These are phyloP conservation scores for Motacilla tschutschensis DNA, from an alignment of 2,113 vertebrate genomes.

Conservation along the genomic window DNA sequence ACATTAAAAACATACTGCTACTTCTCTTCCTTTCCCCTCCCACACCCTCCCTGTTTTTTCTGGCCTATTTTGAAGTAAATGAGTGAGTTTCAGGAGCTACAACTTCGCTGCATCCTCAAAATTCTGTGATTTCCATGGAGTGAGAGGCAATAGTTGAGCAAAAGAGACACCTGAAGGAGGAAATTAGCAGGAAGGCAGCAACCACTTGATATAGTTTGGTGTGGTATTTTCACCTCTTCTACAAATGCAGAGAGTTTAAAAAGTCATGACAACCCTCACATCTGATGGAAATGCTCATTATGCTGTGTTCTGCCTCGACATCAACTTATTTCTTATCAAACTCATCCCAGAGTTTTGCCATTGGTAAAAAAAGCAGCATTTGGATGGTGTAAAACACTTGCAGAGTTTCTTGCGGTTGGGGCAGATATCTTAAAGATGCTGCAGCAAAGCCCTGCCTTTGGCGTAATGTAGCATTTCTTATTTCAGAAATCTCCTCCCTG, in stretches of 20 bases:
- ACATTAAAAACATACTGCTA: neutral
- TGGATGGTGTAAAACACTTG: neutral
- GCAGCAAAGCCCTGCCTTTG: slow-evolving; percentile 33
- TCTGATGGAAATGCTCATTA: neutral
- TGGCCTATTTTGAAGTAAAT: neutral
- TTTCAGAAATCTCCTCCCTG: slow-evolving; percentile 48
- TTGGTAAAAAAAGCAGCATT: slow-evolving; percentile 29
- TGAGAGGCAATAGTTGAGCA: neutral
- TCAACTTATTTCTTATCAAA: slow-evolving; percentile 38
- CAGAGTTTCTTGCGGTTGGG: neutral
- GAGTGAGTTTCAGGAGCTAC: neutral
- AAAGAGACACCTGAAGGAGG: neutral
- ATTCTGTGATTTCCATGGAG: neutral
- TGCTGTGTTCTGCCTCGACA: neutral
- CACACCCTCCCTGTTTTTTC: neutral
- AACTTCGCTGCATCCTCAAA: neutral
- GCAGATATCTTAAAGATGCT: slow-evolving; percentile 21
- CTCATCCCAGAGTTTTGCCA: slow-evolving; percentile 38
- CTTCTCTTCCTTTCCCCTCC: neutral
- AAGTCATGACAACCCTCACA: neutral
- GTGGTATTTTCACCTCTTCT: neutral
- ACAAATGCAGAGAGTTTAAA: neutral
- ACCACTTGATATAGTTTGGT: neutral
- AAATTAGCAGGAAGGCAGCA: neutral
- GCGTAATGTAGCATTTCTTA: neutral